Percentiles rank a stretch among this genome's conserved stretches.
Conservation (phyloP, 2,113 vertebrate genomes). For the Ammodramus savannarum region DNA sequence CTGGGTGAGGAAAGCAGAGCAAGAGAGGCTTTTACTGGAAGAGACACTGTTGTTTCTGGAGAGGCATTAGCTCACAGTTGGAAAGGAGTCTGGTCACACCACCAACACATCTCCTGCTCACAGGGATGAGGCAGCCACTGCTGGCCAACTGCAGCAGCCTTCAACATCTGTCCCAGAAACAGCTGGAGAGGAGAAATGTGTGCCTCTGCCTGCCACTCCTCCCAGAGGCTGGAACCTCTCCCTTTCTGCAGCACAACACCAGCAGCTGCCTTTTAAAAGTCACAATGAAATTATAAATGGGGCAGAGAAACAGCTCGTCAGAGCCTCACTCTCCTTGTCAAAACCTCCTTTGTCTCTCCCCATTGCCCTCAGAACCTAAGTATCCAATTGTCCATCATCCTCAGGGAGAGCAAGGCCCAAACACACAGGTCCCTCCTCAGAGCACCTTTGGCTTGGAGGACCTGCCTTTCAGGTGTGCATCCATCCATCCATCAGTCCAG, state of each 20-base stretch:
- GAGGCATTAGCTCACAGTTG: constrained; percentile 15
- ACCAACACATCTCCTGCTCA: background rate
- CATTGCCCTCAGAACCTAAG: background rate
- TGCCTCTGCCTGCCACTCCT: background rate
- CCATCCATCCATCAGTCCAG: background rate
- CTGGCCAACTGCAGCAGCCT: background rate
- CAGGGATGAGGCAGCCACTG: background rate
- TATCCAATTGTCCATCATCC: background rate
- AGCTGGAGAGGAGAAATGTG: background rate
- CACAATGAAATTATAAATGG: background rate
- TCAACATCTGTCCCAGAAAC: background rate
- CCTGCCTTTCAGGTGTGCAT: background rate
- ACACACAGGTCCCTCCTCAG: background rate
- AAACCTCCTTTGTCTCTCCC: background rate
- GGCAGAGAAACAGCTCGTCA: background rate
- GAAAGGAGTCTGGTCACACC: background rate
- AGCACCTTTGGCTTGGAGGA: background rate
- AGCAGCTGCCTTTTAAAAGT: background rate
- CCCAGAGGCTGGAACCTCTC: background rate
- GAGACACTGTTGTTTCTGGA: background rate
- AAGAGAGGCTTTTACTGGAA: background rate
- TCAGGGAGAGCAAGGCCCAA: background rate
- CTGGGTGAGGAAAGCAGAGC: background rate
- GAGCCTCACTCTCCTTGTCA: background rate
- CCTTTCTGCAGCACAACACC: background rate